Percentiles rank a stretch among this genome's conserved stretches.
Conservation (phyloP, 1,140 invertebrate genomes). For the Bactericera cockerelli region DNA sequence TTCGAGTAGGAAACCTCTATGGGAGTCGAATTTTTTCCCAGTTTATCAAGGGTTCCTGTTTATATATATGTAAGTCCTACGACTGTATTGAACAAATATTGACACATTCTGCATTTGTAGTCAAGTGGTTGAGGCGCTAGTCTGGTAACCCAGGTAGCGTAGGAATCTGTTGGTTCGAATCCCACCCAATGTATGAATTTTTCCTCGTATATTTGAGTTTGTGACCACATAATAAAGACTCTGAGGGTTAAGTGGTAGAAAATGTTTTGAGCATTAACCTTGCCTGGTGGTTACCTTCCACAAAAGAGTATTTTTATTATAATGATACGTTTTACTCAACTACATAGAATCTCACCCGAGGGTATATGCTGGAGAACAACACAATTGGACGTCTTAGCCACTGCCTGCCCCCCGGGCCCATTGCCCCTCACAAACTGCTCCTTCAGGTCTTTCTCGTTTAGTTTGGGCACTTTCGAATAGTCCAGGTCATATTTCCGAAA, state of each 20-base stretch:
- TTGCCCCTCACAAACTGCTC: constrained; percentile 64
- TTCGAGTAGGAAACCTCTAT: too few relatives aligned
- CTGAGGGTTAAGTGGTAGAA: too few relatives aligned
- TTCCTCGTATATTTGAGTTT: too few relatives aligned
- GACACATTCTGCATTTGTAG: neutral
- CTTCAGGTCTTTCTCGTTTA: constrained; percentile 58
- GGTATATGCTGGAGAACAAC: constrained; percentile 68
- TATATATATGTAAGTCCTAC: constrained; percentile 24
- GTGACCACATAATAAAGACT: too few relatives aligned
- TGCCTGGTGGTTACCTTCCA: too few relatives aligned
- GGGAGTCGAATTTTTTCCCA: too few relatives aligned
- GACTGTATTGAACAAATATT: neutral
- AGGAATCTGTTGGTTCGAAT: too few relatives aligned
- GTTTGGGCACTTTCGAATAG: constrained; percentile 49
- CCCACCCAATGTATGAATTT: too few relatives aligned
- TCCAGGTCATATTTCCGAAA: constrained; percentile 38
- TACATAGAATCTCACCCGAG: constrained; percentile 39
- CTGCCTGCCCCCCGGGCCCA: constrained; percentile 74
- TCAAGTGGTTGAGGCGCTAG: neutral
- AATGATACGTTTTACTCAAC: too few relatives aligned
- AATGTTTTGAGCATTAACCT: too few relatives aligned
- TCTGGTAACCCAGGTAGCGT: neutral
- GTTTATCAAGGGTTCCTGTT: too few relatives aligned
- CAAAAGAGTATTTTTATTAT: too few relatives aligned
- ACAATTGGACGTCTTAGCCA: constrained; percentile 73